A percentile compares a stretch with the other conserved stretches of the same genome.
Evolutionary conservation across 92 coral and sea anemone genomes (phyloP).

Genomic region (Palythoa grandis): DNA sequence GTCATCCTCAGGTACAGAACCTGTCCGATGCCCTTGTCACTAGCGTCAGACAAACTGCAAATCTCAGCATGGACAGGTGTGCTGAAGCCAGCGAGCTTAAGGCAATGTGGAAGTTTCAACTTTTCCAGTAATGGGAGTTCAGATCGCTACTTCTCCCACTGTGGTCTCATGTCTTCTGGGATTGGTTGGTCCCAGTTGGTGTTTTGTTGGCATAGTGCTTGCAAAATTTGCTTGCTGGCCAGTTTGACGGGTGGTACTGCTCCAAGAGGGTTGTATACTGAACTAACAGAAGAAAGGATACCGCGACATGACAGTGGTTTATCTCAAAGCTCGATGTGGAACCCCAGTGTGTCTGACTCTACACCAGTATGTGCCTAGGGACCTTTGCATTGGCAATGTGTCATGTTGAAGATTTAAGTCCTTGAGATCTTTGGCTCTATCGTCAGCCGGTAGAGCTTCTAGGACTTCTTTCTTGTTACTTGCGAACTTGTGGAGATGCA

Average conservation of each 20-base stretch:
- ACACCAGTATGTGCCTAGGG: slow-evolving; percentile 62
- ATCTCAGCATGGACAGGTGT: too few relatives aligned
- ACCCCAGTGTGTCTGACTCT: slow-evolving; percentile 55
- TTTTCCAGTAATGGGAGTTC: slow-evolving; percentile 52
- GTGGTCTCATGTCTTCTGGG: slow-evolving; percentile 48
- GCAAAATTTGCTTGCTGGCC: too few relatives aligned
- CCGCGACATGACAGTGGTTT: slow-evolving; percentile 57
- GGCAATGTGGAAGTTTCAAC: slow-evolving; percentile 30
- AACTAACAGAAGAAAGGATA: slow-evolving; percentile 50
- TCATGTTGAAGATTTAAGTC: too few relatives aligned
- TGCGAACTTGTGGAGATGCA: too few relatives aligned
- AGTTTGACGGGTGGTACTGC: too few relatives aligned
- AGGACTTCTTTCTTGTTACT: too few relatives aligned
- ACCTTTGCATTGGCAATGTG: slow-evolving; percentile 3
- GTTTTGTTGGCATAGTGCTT: slow-evolving; percentile 45
- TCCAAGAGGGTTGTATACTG: slow-evolving; percentile 50
- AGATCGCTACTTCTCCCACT: slow-evolving; percentile 55
- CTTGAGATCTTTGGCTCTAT: too few relatives aligned
- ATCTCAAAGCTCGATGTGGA: slow-evolving; percentile 50
- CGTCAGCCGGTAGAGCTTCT: too few relatives aligned
- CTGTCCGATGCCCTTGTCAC: slow-evolving; percentile 60
- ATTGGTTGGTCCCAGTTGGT: slow-evolving; percentile 52
- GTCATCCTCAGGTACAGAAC: slow-evolving; percentile 59
- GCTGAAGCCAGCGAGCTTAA: too few relatives aligned
- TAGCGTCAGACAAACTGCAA: slow-evolving; percentile 58